Base-by-base conservation (phyloP, 2,888 invertebrate genomes). In the Mimachlamys varia region DNA sequence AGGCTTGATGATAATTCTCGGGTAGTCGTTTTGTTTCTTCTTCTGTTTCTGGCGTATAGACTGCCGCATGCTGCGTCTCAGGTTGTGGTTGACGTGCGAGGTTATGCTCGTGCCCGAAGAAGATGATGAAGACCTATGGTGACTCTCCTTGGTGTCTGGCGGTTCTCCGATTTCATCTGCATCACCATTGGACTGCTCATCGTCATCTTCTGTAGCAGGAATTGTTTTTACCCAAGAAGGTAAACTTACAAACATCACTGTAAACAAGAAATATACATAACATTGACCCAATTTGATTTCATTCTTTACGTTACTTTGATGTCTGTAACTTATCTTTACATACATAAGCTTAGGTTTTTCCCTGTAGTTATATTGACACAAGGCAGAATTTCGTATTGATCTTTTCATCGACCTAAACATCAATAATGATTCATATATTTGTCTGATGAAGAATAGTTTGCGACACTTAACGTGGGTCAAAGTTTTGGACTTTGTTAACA, bases 1-100 rank as follows among this genome's bases (percentile, higher is more conserved):
- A 17, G 98, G 98, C 96, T 98, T 98, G 87, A 98, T 98, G 95
- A 98, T 98, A 94, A 98, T 98, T 95, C 98, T 97, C 92, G 98
- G 98, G 87, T 93, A 93, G 88, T 92, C 93, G 44, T 91, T 91
- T 89, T 92, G 92, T 91, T 94, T 93, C 88, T 93, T 93, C 89
- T 93, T 93, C 88, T 76, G 76, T 76, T 92, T 92, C 88, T 92
- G 91, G 95, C 95, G 93, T 92, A 94, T 93, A 37, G 94, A 94
- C 90, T 95, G 95, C 49, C 95, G 90, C 27, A 94, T 93, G 92
- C 95, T 95, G 89, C 95, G 91, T 19, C 95, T 91, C 0, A 92
- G 88, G 12, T 27, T 58, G 62, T 55, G 89, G 44, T 62, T 76
- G 38, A 76, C 38, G 33, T 89, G 55, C 22, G 62, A 76, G 76